Conservation (phyloP, 2,113 vertebrate genomes). For the Melanerpes formicivorus region DNA sequence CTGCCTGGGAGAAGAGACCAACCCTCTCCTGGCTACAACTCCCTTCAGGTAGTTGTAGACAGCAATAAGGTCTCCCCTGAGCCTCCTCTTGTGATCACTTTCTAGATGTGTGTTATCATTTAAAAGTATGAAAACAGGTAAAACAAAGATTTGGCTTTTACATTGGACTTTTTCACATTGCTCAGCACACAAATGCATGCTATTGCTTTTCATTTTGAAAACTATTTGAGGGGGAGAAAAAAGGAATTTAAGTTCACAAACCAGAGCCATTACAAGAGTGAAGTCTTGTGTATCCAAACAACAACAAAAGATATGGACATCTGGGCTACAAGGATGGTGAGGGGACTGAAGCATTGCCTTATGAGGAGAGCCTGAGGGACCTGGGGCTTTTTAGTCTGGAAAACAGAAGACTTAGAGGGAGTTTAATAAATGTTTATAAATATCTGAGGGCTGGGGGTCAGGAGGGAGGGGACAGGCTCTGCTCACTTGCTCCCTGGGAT, state of each 20-base stretch:
- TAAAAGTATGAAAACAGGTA: background rate
- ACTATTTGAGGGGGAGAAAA: background rate
- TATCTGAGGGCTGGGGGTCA: no score
- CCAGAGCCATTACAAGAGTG: background rate
- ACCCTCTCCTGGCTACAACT: no score
- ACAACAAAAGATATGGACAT: background rate
- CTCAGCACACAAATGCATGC: background rate
- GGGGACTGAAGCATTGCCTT: no score
- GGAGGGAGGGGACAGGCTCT: no score
- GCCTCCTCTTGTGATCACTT: background rate
- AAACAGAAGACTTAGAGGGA: no score
- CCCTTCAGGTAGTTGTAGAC: no score
- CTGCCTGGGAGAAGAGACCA: no score
- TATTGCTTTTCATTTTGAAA: background rate
- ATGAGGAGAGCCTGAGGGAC: no score
- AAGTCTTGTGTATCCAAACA: background rate
- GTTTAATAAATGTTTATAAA: no score
- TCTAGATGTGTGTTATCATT: background rate
- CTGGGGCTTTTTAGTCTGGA: no score
- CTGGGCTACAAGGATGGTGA: background rate
- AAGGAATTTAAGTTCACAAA: fast-evolving
- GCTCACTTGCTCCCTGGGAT: no score
- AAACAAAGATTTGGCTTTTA: background rate
- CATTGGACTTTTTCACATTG: background rate
- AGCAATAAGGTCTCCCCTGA: no score